These are phyloP conservation scores for Pheosia gnoma DNA, from an alignment of 2,888 invertebrate genomes.

Conservation along the genomic window DNA sequence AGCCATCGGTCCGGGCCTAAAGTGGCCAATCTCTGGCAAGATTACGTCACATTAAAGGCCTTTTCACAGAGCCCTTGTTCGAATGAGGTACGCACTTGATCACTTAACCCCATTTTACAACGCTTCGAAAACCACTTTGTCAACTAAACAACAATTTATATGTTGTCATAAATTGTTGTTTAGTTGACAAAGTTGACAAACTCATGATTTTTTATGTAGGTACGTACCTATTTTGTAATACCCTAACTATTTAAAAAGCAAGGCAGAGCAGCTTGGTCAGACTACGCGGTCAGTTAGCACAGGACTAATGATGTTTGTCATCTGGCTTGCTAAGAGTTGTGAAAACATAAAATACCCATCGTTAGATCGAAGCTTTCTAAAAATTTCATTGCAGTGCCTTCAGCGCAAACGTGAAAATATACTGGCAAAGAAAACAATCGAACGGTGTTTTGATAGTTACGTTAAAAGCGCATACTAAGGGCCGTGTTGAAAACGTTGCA, in stretches of 20 bases:
- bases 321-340: no score
- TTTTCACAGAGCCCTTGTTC: constrained; percentile 37
- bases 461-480: no score
- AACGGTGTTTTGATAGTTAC: no score
- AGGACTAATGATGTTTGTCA: neutral
- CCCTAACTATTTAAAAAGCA: neutral
- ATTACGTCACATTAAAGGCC: constrained; percentile 57
- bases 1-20: constrained; percentile 47
- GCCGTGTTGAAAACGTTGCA: constrained; percentile 22
- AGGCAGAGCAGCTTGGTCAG: no score
- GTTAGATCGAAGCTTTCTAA: no score
- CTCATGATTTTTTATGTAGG: neutral
- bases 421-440: no score
- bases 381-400: no score
- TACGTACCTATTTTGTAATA: neutral
- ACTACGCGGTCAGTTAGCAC: no score
- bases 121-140: constrained; percentile 19
- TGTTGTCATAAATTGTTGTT: no score
- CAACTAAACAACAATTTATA: neutral
- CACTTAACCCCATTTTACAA: constrained; percentile 35
- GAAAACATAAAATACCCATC: no score
- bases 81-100: constrained; percentile 39
- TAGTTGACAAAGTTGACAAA: no score
- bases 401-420: no score
- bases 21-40: constrained; percentile 61